Percentiles rank a stretch among this genome's conserved stretches.
Conservation (phyloP, 2,888 invertebrate species). For the Blera fallax region DNA sequence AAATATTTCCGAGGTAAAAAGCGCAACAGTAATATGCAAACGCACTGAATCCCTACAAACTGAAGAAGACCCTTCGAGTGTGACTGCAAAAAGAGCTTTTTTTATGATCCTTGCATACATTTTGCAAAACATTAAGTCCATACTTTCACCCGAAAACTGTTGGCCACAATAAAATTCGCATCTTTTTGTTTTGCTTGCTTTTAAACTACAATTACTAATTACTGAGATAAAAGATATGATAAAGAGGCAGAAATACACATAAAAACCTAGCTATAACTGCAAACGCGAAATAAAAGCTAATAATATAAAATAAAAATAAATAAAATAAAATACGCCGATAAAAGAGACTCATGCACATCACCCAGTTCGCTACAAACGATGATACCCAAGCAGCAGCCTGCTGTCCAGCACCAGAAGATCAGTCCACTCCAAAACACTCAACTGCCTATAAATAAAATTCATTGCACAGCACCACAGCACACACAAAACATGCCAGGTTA, state of each 20-base stretch:
- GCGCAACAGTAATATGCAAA: neutral
- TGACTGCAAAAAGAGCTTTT: neutral
- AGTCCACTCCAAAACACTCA: conserved; percentile 45
- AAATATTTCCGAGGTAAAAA: neutral
- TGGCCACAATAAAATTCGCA: neutral
- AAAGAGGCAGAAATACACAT: neutral
- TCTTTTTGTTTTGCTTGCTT: neutral
- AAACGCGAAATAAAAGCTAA: neutral
- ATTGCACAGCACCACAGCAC: no score
- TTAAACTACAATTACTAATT: conserved; percentile 11
- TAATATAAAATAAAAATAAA: no score
- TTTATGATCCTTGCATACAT: neutral
- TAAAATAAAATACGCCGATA: neutral
- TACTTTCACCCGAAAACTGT: neutral
- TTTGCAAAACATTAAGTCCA: neutral
- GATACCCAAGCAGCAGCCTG: neutral
- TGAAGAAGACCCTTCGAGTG: neutral
- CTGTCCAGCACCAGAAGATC: conserved; percentile 12
- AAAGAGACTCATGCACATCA: conserved; percentile 19
- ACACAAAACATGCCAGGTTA: conserved; percentile 34
- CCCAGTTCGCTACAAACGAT: conserved; percentile 13
- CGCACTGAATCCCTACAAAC: no score
- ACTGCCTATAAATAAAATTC: conserved; percentile 52
- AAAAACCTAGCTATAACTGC: neutral
- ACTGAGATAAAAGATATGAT: neutral